A percentile compares a stretch with the other conserved stretches of the same genome.
phyloP scores from a whole-genome alignment of 2,888 invertebrate species.

The Lasioglossum figueresi region DNA sequence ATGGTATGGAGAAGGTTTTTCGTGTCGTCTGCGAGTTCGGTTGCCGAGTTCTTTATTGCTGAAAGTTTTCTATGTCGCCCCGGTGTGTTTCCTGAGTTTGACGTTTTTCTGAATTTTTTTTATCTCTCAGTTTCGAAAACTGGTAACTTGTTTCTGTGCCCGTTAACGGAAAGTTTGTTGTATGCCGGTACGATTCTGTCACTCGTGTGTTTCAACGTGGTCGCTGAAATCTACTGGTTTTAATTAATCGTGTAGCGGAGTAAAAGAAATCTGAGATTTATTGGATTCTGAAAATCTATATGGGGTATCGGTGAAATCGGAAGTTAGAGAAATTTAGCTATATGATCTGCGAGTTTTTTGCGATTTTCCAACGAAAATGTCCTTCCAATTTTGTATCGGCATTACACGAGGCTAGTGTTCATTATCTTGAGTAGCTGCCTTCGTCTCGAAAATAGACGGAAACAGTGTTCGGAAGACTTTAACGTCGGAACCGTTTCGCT shows the following conservation, averaged over 20 bases:
- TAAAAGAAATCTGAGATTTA: neutral
- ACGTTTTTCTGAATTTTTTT: neutral
- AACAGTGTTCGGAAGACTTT: neutral
- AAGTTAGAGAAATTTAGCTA: neutral
- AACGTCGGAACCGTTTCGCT: neutral
- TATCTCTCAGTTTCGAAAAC: neutral
- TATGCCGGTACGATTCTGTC: neutral
- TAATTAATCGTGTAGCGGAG: neutral
- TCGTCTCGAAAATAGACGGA: neutral
- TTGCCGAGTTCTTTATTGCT: neutral
- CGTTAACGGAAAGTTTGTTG: neutral
- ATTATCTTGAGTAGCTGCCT: neutral
- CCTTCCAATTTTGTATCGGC: neutral
- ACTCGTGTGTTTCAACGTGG: neutral
- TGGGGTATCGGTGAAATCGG: neutral
- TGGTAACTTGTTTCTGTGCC: neutral
- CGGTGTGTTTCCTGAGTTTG: neutral
- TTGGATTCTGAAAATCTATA: neutral
- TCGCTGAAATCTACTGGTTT: neutral
- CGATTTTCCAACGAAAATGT: neutral
- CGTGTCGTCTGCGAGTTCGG: neutral
- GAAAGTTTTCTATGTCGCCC: neutral
- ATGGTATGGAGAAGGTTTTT: neutral
- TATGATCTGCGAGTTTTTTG: neutral
- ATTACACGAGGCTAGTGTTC: neutral